Conservation (phyloP, 1,140 invertebrate genomes). For the Caenorhabditis briggsae region DNA sequence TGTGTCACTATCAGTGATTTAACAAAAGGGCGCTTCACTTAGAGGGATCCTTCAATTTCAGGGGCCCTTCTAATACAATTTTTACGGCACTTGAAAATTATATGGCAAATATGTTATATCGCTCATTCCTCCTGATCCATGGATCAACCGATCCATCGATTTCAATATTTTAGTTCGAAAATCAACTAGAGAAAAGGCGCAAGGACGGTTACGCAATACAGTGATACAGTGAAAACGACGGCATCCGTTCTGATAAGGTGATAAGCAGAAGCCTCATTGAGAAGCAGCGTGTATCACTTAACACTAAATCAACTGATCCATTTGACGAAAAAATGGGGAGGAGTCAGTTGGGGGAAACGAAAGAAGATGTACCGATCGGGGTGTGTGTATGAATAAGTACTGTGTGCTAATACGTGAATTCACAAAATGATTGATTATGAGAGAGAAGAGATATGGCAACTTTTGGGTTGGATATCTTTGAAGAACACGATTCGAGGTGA, state of each 20-base stretch:
- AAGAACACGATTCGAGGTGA: not conserved
- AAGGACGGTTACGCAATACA: not conserved
- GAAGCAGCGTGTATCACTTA: conserved; percentile 10
- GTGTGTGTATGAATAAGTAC: not conserved
- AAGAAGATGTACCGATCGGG: conserved; percentile 16
- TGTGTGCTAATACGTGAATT: conserved; percentile 34
- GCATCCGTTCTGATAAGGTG: not conserved
- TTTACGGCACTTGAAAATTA: too few species aligned
- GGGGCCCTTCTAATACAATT: too few species aligned
- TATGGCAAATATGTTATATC: too few species aligned
- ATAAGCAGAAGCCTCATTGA: not conserved
- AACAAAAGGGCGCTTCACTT: too few species aligned
- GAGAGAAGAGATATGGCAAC: not conserved
- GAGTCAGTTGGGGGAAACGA: not conserved
- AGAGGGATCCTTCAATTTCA: too few species aligned
- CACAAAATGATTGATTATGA: conserved; percentile 11
- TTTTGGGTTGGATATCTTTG: conserved; percentile 15
- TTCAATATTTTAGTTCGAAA: not conserved
- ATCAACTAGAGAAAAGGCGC: not conserved
- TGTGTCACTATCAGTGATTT: too few species aligned
- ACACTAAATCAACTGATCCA: conserved; percentile 24
- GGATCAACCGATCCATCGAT: not conserved
- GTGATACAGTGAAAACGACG: conserved; percentile 8
- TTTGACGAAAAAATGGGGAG: not conserved
- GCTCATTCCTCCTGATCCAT: too few species aligned